Conservation (phyloP, 2,113 vertebrate species). For the Calidris pugnax region DNA sequence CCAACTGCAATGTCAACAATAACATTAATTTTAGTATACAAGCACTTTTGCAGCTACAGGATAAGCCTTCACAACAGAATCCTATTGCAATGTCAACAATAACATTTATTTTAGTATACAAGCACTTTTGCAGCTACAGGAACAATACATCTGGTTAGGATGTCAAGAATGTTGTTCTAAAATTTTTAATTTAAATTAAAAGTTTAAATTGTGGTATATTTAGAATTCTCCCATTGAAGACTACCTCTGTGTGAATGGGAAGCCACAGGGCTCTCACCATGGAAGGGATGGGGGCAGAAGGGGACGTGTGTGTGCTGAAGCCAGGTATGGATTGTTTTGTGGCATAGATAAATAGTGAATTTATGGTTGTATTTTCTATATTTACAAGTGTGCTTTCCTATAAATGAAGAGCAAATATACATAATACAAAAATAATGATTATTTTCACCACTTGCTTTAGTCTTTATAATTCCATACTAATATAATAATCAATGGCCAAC, state of each 20-base stretch:
- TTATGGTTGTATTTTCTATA: background rate
- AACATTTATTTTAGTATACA: background rate
- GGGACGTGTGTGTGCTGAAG: background rate
- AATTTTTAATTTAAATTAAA: background rate
- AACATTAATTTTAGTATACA: background rate
- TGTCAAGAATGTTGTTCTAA: background rate
- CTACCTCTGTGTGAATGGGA: background rate
- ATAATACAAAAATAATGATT: background rate
- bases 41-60: background rate
- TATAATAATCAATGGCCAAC: background rate
- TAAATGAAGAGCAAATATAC: background rate
- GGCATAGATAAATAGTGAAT: background rate
- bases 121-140: background rate
- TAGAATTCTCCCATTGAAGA: background rate
- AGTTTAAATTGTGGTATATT: background rate
- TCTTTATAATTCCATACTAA: background rate
- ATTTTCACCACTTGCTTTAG: background rate
- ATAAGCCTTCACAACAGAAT: too few species aligned
- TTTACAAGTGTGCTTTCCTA: background rate
- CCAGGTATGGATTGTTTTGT: background rate
- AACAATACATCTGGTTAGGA: background rate
- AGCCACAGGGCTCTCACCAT: background rate
- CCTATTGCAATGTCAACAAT: background rate
- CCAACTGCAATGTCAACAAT: background rate
- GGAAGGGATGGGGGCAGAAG: background rate